These are phyloP conservation scores for Condylostylus longicornis DNA, from an alignment of 1,140 invertebrate genomes.

Conservation along the genomic window DNA sequence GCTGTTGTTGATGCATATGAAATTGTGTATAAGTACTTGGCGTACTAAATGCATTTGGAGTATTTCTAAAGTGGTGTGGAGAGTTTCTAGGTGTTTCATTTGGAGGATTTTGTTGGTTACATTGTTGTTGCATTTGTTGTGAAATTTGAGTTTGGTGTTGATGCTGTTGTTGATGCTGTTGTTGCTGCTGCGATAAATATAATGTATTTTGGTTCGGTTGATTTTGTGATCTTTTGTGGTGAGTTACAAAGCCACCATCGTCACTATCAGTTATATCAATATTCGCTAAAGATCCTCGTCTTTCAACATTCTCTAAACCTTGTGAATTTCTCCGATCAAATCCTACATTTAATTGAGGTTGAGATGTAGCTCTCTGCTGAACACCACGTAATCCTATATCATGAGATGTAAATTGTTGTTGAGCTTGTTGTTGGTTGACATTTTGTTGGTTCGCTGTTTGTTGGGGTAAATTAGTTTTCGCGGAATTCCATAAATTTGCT, in stretches of 20 bases:
- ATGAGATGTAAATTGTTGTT: slow-evolving; percentile 12
- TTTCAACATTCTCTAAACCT: slow-evolving; percentile 6
- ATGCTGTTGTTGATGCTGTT: slow-evolving; percentile 4
- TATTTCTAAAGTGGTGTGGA: neutral
- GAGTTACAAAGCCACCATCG: slow-evolving; percentile 3
- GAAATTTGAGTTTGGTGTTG: slow-evolving; percentile 27
- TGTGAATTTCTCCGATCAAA: slow-evolving; percentile 4
- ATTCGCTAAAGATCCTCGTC: slow-evolving; percentile 13
- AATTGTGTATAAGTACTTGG: neutral
- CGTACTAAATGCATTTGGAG: neutral
- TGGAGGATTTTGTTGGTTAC: neutral
- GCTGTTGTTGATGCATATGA: neutral
- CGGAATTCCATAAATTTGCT: slow-evolving; percentile 3
- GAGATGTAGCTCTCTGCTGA: slow-evolving; percentile 40
- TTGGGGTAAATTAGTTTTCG: slow-evolving; percentile 11
- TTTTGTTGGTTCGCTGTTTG: slow-evolving; percentile 11
- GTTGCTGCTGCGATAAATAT: slow-evolving; percentile 1
- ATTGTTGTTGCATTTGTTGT: slow-evolving; percentile 9
- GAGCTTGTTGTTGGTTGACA: too few relatives aligned
- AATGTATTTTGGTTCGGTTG: neutral
- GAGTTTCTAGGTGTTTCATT: neutral
- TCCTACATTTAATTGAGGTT: slow-evolving; percentile 38
- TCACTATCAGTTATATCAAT: slow-evolving; percentile 9
- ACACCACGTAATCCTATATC: slow-evolving; percentile 9
- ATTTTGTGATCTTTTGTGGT: slow-evolving; percentile 1